These are phyloP conservation scores for Alectoris magna DNA, from an alignment of 2,797 vertebrate genomes.

Conservation along the genomic window DNA sequence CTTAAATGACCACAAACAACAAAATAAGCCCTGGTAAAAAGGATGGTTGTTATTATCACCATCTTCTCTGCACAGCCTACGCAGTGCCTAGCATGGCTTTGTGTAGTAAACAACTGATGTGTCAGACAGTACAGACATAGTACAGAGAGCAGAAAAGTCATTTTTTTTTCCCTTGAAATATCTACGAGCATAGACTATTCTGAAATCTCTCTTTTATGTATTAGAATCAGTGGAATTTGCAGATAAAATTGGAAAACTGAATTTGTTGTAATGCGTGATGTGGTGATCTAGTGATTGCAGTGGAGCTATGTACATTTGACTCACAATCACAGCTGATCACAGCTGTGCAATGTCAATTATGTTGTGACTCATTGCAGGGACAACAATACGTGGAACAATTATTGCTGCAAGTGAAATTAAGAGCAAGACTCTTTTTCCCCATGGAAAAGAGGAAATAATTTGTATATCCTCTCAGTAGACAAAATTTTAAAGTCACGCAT, in stretches of 20 bases:
- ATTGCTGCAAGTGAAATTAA: neutral
- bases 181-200: neutral
- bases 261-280: neutral
- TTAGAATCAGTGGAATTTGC: neutral
- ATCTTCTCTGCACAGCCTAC: neutral
- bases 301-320: accelerated
- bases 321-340: neutral
- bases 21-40: neutral
- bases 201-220: neutral
- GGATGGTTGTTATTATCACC: neutral
- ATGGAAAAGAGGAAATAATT: neutral
- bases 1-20: neutral
- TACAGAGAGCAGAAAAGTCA: neutral
- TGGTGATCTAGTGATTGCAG: neutral
- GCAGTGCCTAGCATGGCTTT: neutral
- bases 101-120: neutral
- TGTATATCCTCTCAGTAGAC: neutral
- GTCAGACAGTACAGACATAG: neutral
- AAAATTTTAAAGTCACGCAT: neutral
- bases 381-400: neutral
- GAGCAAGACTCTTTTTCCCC: neutral
- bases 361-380: neutral
- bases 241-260: neutral
- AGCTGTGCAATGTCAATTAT: neutral
- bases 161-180: accelerated